phyloP scores from a whole-genome alignment of 2,113 vertebrate genomes.

The Pseudorhombus dupliciocellatus region DNA sequence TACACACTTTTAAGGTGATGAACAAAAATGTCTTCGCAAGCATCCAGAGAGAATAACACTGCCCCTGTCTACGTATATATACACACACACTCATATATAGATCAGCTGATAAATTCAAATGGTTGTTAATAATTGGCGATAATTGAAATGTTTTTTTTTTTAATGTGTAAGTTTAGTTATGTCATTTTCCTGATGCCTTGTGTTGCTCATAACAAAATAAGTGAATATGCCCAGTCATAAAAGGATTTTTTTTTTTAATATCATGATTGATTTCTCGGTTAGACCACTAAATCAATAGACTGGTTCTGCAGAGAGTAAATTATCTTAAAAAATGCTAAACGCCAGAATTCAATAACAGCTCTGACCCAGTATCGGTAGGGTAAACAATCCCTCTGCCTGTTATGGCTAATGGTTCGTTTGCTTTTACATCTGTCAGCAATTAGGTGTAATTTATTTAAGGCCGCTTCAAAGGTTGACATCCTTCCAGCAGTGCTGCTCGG shows the following conservation, averaged over 20 bases:
- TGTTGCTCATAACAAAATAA: no score
- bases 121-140: no score
- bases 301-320: slow-evolving; percentile 6
- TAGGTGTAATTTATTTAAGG: slow-evolving; percentile 64
- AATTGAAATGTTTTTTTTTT: no score
- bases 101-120: no score
- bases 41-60: no score
- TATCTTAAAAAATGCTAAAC: slow-evolving; percentile 13
- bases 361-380: slow-evolving; percentile 33
- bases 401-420: slow-evolving; percentile 54
- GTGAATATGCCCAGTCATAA: no score
- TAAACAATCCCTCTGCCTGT: slow-evolving; percentile 22
- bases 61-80: no score
- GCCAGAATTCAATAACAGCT: slow-evolving; percentile 30
- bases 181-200: no score
- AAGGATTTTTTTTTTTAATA: background rate
- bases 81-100: no score
- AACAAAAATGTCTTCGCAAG: no score
- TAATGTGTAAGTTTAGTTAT: no score
- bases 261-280: slow-evolving; percentile 4
- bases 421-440: slow-evolving; percentile 73
- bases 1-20: background rate
- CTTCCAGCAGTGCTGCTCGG: slow-evolving; percentile 38
- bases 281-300: slow-evolving; percentile 24
- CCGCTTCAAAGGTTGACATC: slow-evolving; percentile 54